A percentile compares a stretch with the other conserved stretches of the same genome.
These are phyloP conservation scores for Digitonthophagus gazella DNA, from an alignment of 2,888 invertebrate genomes.

Conservation along the genomic window DNA sequence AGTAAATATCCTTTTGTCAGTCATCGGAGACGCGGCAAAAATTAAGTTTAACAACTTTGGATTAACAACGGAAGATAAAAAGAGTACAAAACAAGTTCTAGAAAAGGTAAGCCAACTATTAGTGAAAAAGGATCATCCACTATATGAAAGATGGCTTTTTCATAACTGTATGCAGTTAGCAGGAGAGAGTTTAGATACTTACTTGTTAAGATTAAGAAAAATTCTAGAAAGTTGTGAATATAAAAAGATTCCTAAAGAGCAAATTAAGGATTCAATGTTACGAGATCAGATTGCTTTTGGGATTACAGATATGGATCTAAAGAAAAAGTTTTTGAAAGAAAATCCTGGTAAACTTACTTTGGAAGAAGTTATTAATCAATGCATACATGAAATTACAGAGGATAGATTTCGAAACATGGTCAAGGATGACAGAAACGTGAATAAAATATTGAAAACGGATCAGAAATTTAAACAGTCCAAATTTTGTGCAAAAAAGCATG, in stretches of 20 bases:
- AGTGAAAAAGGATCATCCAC: constrained; percentile 4
- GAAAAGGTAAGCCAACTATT: background rate
- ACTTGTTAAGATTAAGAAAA: constrained; percentile 3
- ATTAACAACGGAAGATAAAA: too few species aligned
- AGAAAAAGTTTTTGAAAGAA: constrained; percentile 12
- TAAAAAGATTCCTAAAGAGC: too few species aligned
- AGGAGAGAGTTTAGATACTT: background rate
- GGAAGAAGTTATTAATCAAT: constrained; percentile 3
- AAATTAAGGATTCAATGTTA: too few species aligned
- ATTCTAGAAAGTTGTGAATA: too few species aligned
- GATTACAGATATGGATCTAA: constrained; percentile 9
- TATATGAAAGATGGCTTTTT: constrained; percentile 17
- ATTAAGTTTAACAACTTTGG: too few species aligned
- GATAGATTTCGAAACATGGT: background rate
- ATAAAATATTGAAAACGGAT: constrained; percentile 1
- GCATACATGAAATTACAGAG: constrained; percentile 9
- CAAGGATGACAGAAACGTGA: background rate
- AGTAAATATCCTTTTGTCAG: too few species aligned
- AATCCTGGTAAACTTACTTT: constrained; percentile 6
- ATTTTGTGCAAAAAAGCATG: constrained; percentile 19
- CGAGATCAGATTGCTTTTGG: constrained; percentile 12
- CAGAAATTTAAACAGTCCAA: constrained; percentile 9
- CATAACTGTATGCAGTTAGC: constrained; percentile 18
- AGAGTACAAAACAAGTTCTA: background rate
- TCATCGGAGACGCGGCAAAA: too few species aligned